Evolutionary conservation across 2,113 vertebrate genomes (phyloP).

Genomic region (Gambusia holbrooki): DNA sequence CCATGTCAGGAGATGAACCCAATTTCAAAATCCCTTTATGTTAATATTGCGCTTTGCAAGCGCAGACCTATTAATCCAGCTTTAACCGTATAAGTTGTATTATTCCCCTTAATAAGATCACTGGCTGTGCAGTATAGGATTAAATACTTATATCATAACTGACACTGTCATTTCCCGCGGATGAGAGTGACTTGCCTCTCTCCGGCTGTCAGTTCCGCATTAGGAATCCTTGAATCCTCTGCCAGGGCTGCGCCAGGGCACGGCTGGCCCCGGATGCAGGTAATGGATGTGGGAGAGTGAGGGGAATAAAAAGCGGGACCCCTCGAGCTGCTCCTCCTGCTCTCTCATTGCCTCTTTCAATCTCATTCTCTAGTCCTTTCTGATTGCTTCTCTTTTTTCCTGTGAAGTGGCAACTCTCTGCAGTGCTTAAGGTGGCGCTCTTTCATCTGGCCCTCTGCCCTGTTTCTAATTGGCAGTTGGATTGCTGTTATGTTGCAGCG

Average conservation of each 20-base stretch:
- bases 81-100: constrained; percentile 83
- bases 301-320: constrained; percentile 60
- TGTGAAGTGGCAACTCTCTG: constrained; percentile 62
- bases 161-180: constrained; percentile 79
- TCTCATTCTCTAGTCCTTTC: constrained; percentile 54
- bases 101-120: constrained; percentile 87
- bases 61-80: constrained; percentile 84
- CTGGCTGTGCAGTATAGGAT: constrained; percentile 83
- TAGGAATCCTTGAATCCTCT: constrained; percentile 71
- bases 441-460: constrained; percentile 64
- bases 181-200: constrained; percentile 71
- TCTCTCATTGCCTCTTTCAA: constrained; percentile 40
- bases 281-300: constrained; percentile 76
- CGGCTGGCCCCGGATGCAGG: constrained; percentile 46
- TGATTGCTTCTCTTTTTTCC: constrained; percentile 45
- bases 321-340: constrained; percentile 57
- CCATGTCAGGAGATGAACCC: constrained; percentile 74
- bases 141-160: constrained; percentile 85
- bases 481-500: constrained; percentile 47
- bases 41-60: constrained; percentile 82
- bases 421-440: constrained; percentile 58
- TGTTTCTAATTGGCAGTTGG: constrained; percentile 67
- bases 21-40: constrained; percentile 83
- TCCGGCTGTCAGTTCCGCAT: constrained; percentile 77
- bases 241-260: constrained; percentile 53